Evolutionary conservation across 2,888 invertebrate species (phyloP).

Genomic region (Drosophila kanekoi): DNA sequence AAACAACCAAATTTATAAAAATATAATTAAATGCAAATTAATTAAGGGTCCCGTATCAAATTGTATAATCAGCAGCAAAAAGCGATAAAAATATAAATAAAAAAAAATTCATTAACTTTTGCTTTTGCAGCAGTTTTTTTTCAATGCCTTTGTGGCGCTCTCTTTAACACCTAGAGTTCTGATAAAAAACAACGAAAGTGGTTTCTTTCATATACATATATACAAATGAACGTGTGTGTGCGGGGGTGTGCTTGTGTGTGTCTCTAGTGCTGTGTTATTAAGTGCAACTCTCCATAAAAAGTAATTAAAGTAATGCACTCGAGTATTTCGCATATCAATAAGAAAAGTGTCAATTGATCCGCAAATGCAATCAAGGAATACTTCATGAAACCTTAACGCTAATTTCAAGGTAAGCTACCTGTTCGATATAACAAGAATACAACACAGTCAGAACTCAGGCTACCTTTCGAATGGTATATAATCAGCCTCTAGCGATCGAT

Average conservation of each 20-base stretch:
- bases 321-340: constrained; percentile 3
- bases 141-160: constrained; percentile 27
- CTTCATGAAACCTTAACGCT: background rate
- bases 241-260: constrained; percentile 4
- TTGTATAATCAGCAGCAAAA: constrained; percentile 19
- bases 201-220: background rate
- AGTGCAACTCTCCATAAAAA: constrained; percentile 56
- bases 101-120: constrained; percentile 19
- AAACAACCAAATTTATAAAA: constrained; percentile 20
- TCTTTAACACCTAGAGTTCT: constrained; percentile 19
- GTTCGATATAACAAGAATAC: background rate
- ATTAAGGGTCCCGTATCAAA: constrained; percentile 37
- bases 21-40: constrained; percentile 38
- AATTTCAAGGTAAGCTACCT: constrained; percentile 11
- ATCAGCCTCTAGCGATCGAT: constrained; percentile 31
- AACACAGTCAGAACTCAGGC: background rate
- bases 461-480: background rate
- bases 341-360: constrained; percentile 9
- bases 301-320: constrained; percentile 29
- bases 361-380: constrained; percentile 27
- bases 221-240: background rate
- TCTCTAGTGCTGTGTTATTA: constrained; percentile 35
- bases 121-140: constrained; percentile 12
- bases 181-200: constrained; percentile 53
- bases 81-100: background rate